Base-by-base conservation (phyloP, 2,888 invertebrate species). In the Cerastis leucographa region DNA sequence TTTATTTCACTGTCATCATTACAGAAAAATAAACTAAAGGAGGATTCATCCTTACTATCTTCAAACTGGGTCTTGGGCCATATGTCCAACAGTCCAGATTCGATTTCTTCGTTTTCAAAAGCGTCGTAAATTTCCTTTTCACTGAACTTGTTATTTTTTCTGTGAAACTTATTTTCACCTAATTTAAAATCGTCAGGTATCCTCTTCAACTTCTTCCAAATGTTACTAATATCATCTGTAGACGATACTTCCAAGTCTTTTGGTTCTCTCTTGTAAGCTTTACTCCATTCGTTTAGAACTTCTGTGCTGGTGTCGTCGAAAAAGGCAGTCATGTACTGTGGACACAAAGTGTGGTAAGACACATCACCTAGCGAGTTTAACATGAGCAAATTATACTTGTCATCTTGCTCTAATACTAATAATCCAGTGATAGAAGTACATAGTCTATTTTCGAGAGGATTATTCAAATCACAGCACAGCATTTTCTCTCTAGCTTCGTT, bases 291-390 rank as follows among this genome's bases (percentile, higher is more conserved):
- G 40, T 93, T 85, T 9, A 97, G 86, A 4, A 89, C 77, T 59
- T 94, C 89, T 1, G 89, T 77, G 56, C 93, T 92, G n/a, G 94
- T 92, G 35, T 95, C 94, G 25, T 93, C 93, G 8, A 94, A 89
- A 71, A 93, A 93, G 4, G 90, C 87, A 4, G 92, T 90, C 90
- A 94, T 90, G 76, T 94, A 90, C 51, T 93, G 90, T 0, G 95
- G 94, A 73, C 92, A 94, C 25, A 96, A 59, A 0, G 89, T 89
- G 71, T 96, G 95, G 62, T 92, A 91, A 2, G 94, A 92, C 68
- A 97, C 91, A 79, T 97, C 97, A 2, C 97, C 97, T 3, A 96
- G 86, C 0, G 96, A 93, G 83, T 96, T 97, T 49, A 94, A 93
- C 84, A 94, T 92, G 11, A 96, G 88, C 14, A 96, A 85, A 19